Percentiles rank a stretch among this genome's conserved stretches.
Conservation (phyloP, 2,888 invertebrate genomes). For the Campoplex capitator region DNA sequence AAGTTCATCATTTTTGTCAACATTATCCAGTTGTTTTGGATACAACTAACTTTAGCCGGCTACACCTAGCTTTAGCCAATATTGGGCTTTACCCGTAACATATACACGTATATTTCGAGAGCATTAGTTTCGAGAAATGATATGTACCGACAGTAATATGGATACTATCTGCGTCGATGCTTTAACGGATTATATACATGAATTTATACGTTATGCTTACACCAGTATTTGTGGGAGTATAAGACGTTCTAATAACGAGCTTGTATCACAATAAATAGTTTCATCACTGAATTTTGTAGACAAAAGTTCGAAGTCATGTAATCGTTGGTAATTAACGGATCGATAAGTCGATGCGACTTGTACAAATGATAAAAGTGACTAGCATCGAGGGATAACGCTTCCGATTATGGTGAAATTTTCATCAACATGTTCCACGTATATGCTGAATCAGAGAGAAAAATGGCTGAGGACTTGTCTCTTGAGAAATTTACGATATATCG, state of each 20-base stretch:
- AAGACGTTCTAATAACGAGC: not conserved
- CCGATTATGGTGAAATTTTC: not conserved
- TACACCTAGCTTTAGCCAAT: too few relatives aligned
- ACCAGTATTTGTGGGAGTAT: not conserved
- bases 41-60: too few relatives aligned
- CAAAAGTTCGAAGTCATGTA: not conserved
- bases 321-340: not conserved
- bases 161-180: conserved; percentile 25
- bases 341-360: not conserved
- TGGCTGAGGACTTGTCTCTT: not conserved
- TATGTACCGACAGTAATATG: conserved; percentile 49
- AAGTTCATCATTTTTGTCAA: too few relatives aligned
- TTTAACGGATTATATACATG: conserved; percentile 1
- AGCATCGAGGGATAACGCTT: not conserved
- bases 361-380: not conserved
- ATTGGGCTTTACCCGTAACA: too few relatives aligned
- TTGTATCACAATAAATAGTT: not conserved
- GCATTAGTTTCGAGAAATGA: conserved; percentile 47
- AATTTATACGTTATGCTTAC: not conserved
- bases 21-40: too few relatives aligned
- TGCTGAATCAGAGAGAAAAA: not conserved
- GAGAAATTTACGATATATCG: not conserved
- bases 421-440: not conserved
- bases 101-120: conserved; percentile 10
- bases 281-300: not conserved